A percentile compares a stretch with the other conserved stretches of the same genome.
Evolutionary conservation across 2,888 invertebrate genomes (phyloP).

Genomic region (Chalcosyrphus nemorum): DNA sequence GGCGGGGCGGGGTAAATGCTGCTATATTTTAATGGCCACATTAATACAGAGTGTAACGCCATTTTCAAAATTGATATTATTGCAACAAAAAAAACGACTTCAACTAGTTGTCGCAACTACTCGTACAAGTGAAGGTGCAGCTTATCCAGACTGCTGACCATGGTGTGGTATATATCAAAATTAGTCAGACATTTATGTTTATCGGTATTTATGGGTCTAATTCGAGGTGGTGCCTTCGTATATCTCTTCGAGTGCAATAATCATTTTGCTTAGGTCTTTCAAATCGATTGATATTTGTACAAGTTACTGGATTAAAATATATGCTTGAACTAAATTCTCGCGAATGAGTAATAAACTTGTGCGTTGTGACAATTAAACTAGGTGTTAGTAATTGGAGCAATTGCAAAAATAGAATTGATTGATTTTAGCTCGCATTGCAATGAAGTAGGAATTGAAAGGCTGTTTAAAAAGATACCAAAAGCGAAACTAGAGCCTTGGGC

Average conservation of each 20-base stretch:
- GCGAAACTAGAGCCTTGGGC: too few species aligned
- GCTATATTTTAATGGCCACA: constrained; percentile 44
- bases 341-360: not conserved
- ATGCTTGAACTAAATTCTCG: not conserved
- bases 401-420: too few species aligned
- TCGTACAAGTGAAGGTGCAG: constrained; percentile 15
- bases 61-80: constrained; percentile 63
- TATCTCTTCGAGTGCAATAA: not conserved
- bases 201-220: constrained; percentile 15
- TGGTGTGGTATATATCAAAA: constrained; percentile 50
- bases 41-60: constrained; percentile 49
- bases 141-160: not conserved
- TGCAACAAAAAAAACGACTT: constrained; percentile 1
- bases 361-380: too few species aligned
- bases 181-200: constrained; percentile 64
- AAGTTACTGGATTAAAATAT: too few species aligned
- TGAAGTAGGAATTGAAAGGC: too few species aligned
- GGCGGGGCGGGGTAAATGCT: not conserved
- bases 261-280: not conserved
- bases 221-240: constrained; percentile 1
- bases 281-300: not conserved
- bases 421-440: too few species aligned
- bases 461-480: too few species aligned
- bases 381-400: too few species aligned
- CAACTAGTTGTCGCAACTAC: not conserved